A percentile compares a stretch with the other conserved stretches of the same genome.
Evolutionary conservation across 2,113 vertebrate genomes (phyloP).

Genomic region (Cebus imitator): DNA sequence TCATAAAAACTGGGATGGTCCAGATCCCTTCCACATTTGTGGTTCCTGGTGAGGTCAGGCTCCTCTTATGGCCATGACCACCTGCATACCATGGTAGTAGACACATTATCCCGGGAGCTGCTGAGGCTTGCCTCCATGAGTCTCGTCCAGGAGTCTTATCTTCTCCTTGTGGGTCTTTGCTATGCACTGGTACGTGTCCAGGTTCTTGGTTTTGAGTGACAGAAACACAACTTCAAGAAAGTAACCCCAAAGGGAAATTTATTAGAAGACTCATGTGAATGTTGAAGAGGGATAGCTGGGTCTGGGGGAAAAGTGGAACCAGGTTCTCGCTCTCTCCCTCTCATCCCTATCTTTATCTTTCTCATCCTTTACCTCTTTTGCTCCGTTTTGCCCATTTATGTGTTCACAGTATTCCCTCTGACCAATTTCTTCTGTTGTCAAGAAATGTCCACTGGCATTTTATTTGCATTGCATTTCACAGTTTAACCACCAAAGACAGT

Average conservation of each 20-base stretch:
- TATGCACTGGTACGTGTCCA: not conserved
- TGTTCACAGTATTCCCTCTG: not conserved
- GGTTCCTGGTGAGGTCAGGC: not conserved
- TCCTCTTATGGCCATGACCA: not conserved
- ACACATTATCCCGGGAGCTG: not conserved
- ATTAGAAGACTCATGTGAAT: not conserved
- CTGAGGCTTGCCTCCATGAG: not conserved
- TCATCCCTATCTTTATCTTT: not conserved
- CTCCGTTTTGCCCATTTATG: not conserved
- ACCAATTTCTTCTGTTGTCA: not conserved
- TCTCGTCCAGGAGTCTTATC: not conserved
- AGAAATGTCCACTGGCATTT: not conserved
- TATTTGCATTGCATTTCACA: not conserved
- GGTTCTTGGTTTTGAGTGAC: not conserved
- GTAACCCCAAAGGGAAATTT: not conserved
- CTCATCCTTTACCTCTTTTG: not conserved
- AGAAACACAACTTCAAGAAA: constrained; percentile 18
- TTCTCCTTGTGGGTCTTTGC: not conserved
- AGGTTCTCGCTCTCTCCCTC: not conserved
- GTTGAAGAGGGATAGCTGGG: not conserved
- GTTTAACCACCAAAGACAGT: not conserved
- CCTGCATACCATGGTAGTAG: no score
- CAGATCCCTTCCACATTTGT: not conserved
- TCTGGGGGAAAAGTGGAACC: not conserved
- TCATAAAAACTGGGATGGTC: not conserved